Evolutionary conservation across 2,888 invertebrate genomes (phyloP).

Genomic region (Yponomeuta evonymella): DNA sequence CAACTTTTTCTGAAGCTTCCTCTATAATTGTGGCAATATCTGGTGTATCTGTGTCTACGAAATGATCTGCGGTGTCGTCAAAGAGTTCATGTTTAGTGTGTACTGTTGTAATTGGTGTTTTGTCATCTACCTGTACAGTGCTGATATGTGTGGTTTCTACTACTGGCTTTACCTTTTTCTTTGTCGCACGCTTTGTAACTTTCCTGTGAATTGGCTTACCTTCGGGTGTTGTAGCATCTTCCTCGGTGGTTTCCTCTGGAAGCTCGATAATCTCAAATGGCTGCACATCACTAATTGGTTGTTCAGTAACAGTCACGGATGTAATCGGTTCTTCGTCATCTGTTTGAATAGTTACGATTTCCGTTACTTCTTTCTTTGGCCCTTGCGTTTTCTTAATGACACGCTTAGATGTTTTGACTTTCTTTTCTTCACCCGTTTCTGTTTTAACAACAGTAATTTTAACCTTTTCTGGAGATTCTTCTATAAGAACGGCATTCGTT

Average conservation of each 20-base stretch:
- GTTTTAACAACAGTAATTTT: slow-evolving; percentile 30
- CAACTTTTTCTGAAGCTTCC: slow-evolving; percentile 16
- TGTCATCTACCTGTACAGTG: slow-evolving; percentile 30
- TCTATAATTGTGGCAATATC: not conserved
- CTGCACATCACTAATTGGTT: too few species aligned
- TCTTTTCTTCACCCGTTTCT: slow-evolving; percentile 33
- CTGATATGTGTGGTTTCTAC: slow-evolving; percentile 28
- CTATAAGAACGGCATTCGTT: slow-evolving; percentile 24
- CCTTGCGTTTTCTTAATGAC: slow-evolving; percentile 54
- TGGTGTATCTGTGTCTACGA: slow-evolving; percentile 3
- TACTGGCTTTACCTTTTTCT: slow-evolving; percentile 39
- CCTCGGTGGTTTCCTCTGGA: slow-evolving; percentile 38
- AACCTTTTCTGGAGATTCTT: slow-evolving; percentile 27
- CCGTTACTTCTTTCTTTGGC: slow-evolving; percentile 52
- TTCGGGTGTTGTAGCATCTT: slow-evolving; percentile 24
- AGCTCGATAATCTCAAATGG: slow-evolving; percentile 27
- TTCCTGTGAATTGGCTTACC: slow-evolving; percentile 33
- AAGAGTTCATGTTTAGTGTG: slow-evolving; percentile 25
- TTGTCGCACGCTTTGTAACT: slow-evolving; percentile 38
- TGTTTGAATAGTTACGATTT: slow-evolving; percentile 31
- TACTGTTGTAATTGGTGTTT: slow-evolving; percentile 42
- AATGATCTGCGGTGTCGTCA: slow-evolving; percentile 23
- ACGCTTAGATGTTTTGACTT: slow-evolving; percentile 47
- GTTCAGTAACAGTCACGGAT: too few species aligned
- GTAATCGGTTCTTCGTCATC: too few species aligned